phyloP scores from a whole-genome alignment of 2,888 invertebrate species.

The Eupithecia exiguata region DNA sequence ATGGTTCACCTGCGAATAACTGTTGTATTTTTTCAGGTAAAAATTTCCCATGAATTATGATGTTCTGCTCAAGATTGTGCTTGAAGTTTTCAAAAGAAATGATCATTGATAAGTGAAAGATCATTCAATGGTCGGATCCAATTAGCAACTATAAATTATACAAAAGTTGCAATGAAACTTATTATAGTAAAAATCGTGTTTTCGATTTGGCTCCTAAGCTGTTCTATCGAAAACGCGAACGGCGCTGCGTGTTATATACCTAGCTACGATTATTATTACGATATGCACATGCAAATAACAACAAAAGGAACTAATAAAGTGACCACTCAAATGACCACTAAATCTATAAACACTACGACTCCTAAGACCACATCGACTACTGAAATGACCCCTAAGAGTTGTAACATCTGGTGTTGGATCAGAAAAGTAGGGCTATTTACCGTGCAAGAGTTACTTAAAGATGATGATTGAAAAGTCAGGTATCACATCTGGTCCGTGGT shows the following conservation, averaged over 20 bases:
- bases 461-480: conserved; percentile 44
- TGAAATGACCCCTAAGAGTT: conserved; percentile 38
- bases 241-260: conserved; percentile 24
- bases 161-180: background rate
- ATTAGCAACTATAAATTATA: background rate
- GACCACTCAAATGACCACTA: conserved; percentile 5
- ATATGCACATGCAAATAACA: background rate
- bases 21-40: background rate
- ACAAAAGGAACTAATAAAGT: background rate
- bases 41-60: background rate
- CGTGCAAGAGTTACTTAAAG: conserved; percentile 62
- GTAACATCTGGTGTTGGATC: conserved; percentile 65
- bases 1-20: background rate
- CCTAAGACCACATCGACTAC: conserved; percentile 11
- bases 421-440: conserved; percentile 62
- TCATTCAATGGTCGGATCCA: background rate
- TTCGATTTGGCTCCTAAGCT: background rate
- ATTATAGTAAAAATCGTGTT: background rate
- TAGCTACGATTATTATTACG: conserved; percentile 19
- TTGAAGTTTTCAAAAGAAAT: background rate
- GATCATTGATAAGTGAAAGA: background rate
- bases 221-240: background rate
- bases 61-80: background rate
- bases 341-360: conserved; percentile 16
- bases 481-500: background rate